Percentiles rank a stretch among this genome's conserved stretches.
phyloP scores from a whole-genome alignment of 2,888 invertebrate genomes.

The Arctia plantaginis region DNA sequence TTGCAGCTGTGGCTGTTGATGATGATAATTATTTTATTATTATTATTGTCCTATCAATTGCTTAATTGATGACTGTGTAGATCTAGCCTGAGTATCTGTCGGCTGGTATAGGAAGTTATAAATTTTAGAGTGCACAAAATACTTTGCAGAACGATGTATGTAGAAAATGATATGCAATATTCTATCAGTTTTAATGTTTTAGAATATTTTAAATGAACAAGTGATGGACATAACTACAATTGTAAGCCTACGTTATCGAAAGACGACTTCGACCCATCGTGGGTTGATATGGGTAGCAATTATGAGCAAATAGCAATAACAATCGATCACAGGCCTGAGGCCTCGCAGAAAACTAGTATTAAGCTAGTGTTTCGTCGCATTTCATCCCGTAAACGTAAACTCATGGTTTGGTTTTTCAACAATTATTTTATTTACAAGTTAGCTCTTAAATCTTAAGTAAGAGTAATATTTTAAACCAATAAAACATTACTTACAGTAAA shows the following conservation, averaged over 20 bases:
- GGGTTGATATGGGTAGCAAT: neutral
- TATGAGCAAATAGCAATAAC: neutral
- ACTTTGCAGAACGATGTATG: neutral
- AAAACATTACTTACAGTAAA: conserved; percentile 72
- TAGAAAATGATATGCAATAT: neutral
- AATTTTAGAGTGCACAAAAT: neutral
- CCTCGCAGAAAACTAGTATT: too few relatives aligned
- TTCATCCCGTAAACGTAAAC: too few relatives aligned
- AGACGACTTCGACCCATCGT: neutral
- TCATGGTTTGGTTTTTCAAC: neutral
- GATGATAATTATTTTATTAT: too few relatives aligned
- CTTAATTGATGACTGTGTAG: neutral
- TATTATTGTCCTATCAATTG: too few relatives aligned
- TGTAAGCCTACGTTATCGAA: too few relatives aligned
- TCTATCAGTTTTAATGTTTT: neutral
- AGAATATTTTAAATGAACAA: neutral
- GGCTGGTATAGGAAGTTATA: neutral
- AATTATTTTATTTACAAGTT: neutral
- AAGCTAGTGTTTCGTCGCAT: too few relatives aligned
- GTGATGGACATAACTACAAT: neutral
- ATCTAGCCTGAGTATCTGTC: neutral
- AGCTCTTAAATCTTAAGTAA: neutral
- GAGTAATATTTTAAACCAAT: neutral
- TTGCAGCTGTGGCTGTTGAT: too few relatives aligned
- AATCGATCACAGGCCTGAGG: too few relatives aligned